Conservation (phyloP, 2,113 vertebrate genomes). For the Origma solitaria region DNA sequence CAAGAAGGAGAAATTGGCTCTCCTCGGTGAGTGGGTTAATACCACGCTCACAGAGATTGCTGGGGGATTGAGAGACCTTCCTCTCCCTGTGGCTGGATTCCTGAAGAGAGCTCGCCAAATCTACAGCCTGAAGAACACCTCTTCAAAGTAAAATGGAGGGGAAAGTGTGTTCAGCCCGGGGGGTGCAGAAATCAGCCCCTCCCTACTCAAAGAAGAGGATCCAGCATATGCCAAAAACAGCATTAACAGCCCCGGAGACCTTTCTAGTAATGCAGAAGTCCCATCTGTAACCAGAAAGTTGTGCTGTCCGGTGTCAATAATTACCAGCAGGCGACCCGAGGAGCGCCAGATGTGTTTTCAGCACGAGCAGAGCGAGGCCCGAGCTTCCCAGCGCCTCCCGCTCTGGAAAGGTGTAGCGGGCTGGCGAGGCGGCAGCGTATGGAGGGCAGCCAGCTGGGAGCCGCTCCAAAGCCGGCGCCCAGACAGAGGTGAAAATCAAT, state of each 20-base stretch:
- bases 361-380: accelerated
- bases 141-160: background rate
- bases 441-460: background rate
- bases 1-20: background rate
- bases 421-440: background rate
- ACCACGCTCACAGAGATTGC: accelerated
- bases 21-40: background rate
- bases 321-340: background rate
- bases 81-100: background rate
- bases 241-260: background rate
- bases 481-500: background rate
- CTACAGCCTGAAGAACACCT: background rate
- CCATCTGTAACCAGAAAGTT: background rate
- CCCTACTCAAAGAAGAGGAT: background rate
- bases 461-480: background rate
- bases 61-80: background rate
- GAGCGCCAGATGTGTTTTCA: background rate
- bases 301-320: background rate
- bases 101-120: background rate
- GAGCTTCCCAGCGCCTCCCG: background rate
- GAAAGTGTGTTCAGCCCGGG: background rate
- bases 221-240: background rate
- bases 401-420: background rate
- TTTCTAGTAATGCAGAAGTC: background rate
- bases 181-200: background rate